A percentile compares a stretch with the other conserved stretches of the same genome.
Conservation (phyloP, 2,888 invertebrate genomes). For the Caenorhabditis panamensis region DNA sequence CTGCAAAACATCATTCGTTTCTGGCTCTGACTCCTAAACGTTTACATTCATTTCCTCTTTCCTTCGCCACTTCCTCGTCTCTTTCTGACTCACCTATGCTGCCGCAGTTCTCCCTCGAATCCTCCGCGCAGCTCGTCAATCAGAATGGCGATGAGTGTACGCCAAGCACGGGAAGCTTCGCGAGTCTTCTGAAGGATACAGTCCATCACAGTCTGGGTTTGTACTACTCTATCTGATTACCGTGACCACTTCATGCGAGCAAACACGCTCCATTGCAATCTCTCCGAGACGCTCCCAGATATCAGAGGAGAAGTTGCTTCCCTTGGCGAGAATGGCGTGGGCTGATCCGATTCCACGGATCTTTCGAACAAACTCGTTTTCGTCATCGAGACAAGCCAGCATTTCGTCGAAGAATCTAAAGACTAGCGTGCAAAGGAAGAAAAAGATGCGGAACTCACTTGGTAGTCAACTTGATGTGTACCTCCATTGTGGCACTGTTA, state of each 20-base stretch:
- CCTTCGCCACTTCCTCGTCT: neutral
- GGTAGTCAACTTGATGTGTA: slow-evolving; percentile 75
- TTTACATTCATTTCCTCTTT: neutral
- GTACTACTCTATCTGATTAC: slow-evolving; percentile 33
- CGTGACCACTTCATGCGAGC: slow-evolving; percentile 69
- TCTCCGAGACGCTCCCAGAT: slow-evolving; percentile 80
- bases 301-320: slow-evolving; percentile 71
- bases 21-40: slow-evolving; percentile 53
- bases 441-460: slow-evolving; percentile 65
- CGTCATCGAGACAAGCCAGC: slow-evolving; percentile 74
- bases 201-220: slow-evolving; percentile 3
- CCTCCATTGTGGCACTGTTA: slow-evolving; percentile 78
- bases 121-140: slow-evolving; percentile 79
- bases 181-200: slow-evolving; percentile 73
- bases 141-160: slow-evolving; percentile 78
- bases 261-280: slow-evolving; percentile 79
- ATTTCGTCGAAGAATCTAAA: slow-evolving; percentile 80
- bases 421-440: neutral
- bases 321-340: slow-evolving; percentile 69
- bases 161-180: slow-evolving; percentile 79
- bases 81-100: slow-evolving; percentile 50
- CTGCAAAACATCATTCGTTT: slow-evolving; percentile 47
- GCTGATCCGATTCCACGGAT: slow-evolving; percentile 65
- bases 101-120: slow-evolving; percentile 76
- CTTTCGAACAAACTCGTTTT: slow-evolving; percentile 67